phyloP scores from a whole-genome alignment of 2,888 invertebrate genomes.

The Cantharis rustica region DNA sequence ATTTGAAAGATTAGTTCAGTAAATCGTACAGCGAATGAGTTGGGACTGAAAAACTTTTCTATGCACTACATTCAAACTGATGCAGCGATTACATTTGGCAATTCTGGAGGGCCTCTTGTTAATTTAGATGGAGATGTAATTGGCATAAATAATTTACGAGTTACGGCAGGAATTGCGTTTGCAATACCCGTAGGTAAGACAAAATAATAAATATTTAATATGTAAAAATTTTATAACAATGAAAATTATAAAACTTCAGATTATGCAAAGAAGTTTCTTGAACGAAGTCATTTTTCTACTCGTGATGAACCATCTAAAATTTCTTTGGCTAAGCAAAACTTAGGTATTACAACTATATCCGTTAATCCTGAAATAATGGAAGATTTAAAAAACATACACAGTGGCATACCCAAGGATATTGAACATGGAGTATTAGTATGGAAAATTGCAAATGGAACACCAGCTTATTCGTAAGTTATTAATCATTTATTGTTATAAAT shows the following conservation, averaged over 20 bases:
- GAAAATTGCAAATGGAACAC: slow-evolving; percentile 79
- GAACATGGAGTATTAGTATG: slow-evolving; percentile 80
- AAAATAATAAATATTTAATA: neutral
- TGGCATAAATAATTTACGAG: slow-evolving; percentile 90
- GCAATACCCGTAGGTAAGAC: slow-evolving; percentile 78
- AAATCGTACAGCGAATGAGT: slow-evolving; percentile 71
- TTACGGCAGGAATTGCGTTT: slow-evolving; percentile 91
- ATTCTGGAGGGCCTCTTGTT: slow-evolving; percentile 93
- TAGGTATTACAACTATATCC: slow-evolving; percentile 75
- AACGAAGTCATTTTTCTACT: slow-evolving; percentile 51
- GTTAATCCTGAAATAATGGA: slow-evolving; percentile 73
- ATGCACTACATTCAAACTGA: slow-evolving; percentile 95
- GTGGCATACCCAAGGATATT: slow-evolving; percentile 66
- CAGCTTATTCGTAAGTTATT: slow-evolving; percentile 70
- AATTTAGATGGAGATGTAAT: slow-evolving; percentile 94
- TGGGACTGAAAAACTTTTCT: slow-evolving; percentile 63
- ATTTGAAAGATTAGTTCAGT: slow-evolving; percentile 54
- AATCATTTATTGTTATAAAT: too few relatives aligned
- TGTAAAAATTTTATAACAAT: neutral
- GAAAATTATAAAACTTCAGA: slow-evolving; percentile 51
- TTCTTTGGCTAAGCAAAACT: slow-evolving; percentile 46
- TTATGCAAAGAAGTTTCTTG: slow-evolving; percentile 78
- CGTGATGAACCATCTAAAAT: slow-evolving; percentile 24
- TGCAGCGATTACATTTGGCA: slow-evolving; percentile 93
- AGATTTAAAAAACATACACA: slow-evolving; percentile 69